These are phyloP conservation scores for Epizoanthus scotinus DNA, from an alignment of 92 coral and sea anemone species.

Conservation along the genomic window DNA sequence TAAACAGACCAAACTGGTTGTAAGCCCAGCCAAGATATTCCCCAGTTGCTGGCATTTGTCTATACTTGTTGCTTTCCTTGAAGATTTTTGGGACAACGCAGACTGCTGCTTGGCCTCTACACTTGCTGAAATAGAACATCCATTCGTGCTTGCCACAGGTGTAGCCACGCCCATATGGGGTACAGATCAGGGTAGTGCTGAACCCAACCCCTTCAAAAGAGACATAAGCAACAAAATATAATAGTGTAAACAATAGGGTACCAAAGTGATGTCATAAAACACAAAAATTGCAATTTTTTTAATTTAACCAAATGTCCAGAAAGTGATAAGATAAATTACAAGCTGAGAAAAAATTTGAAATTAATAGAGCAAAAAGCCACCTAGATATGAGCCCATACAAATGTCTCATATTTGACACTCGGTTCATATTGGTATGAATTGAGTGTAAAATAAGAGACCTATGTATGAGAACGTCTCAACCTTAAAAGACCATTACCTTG, in stretches of 20 bases:
- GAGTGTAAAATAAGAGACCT: too few species aligned
- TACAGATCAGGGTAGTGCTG: constrained; percentile 83
- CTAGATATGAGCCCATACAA: too few species aligned
- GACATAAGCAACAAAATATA: neutral
- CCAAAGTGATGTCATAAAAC: neutral
- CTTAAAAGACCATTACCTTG: too few species aligned
- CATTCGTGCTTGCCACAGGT: constrained; percentile 82
- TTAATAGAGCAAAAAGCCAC: too few species aligned
- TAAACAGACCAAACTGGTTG: constrained; percentile 74
- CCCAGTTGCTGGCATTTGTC: constrained; percentile 69
- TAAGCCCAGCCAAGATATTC: constrained; percentile 74
- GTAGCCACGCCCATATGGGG: constrained; percentile 85
- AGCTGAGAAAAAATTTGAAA: too few species aligned
- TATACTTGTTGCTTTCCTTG: constrained; percentile 47
- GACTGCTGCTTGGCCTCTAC: constrained; percentile 87
- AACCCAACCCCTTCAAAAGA: constrained; percentile 55
- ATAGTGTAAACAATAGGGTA: neutral
- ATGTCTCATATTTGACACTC: too few species aligned
- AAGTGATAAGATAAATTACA: too few species aligned
- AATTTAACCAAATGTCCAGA: too few species aligned
- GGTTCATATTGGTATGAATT: too few species aligned
- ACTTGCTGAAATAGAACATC: constrained; percentile 85
- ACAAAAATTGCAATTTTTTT: too few species aligned
- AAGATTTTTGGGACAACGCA: constrained; percentile 76
- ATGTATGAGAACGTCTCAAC: too few species aligned